Conservation (phyloP, 2,113 vertebrate genomes). For the Phalacrocorax carbo region DNA sequence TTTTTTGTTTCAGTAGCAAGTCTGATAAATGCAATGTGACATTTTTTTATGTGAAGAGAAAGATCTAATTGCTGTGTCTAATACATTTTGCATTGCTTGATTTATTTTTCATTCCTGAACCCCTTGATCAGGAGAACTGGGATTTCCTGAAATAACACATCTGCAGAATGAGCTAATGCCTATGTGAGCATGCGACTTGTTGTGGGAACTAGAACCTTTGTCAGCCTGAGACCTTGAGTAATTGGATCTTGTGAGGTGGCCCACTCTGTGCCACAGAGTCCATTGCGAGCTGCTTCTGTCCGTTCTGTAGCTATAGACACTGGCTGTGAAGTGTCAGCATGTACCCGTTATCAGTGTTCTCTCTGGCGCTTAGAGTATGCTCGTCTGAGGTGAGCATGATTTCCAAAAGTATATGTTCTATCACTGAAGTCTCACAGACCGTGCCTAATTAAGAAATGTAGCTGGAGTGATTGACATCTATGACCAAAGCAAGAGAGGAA, state of each 20-base stretch:
- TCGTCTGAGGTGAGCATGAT: neutral
- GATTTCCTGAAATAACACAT: conserved; percentile 12
- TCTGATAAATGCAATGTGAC: conserved; percentile 6
- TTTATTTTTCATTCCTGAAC: conserved; percentile 44
- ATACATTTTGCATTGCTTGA: conserved; percentile 41
- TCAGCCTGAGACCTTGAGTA: neutral
- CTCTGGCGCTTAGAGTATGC: neutral
- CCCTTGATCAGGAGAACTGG: neutral
- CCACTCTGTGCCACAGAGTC: neutral
- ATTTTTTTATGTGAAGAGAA: neutral
- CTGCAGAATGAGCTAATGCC: neutral
- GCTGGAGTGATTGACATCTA: neutral
- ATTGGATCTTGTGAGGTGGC: neutral
- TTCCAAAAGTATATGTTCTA: neutral
- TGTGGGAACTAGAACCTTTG: neutral
- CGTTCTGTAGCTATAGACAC: fast-evolving
- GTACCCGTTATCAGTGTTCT: neutral
- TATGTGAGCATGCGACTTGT: neutral
- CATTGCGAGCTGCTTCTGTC: neutral
- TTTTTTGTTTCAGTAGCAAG: neutral
- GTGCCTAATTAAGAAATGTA: neutral
- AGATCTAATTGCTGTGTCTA: conserved; percentile 34
- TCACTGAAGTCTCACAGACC: neutral
- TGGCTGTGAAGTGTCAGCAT: neutral
- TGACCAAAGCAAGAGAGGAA: neutral